phyloP scores from a whole-genome alignment of 2,797 vertebrate genomes.

The Myotis pilosus region DNA sequence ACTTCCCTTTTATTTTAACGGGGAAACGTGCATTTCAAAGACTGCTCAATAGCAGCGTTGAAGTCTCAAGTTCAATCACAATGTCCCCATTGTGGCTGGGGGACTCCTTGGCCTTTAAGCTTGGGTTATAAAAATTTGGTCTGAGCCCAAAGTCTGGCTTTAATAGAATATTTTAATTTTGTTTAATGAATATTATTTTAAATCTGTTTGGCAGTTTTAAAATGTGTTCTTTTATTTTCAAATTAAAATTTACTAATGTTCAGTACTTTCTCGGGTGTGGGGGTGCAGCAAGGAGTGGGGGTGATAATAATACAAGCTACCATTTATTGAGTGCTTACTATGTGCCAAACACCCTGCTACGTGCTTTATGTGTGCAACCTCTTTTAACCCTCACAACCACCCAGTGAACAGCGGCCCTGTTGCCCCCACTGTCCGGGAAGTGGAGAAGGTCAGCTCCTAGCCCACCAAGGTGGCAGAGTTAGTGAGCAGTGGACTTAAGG shows the following conservation, averaged over 20 bases:
- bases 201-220: slow-evolving; percentile 76
- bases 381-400: not conserved
- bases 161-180: slow-evolving; percentile 81
- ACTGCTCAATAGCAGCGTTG: slow-evolving; percentile 52
- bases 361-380: not conserved
- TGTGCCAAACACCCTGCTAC: slow-evolving; percentile 45
- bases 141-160: slow-evolving; percentile 78
- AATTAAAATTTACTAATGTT: slow-evolving; percentile 69
- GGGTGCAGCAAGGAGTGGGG: not conserved
- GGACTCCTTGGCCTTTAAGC: slow-evolving; percentile 77
- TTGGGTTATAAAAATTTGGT: slow-evolving; percentile 79
- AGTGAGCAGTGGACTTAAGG: not conserved
- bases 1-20: slow-evolving; percentile 73
- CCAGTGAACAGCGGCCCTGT: not conserved
- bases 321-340: slow-evolving; percentile 69
- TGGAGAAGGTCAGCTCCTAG: not conserved
- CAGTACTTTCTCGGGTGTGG: slow-evolving; percentile 32
- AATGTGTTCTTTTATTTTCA: slow-evolving; percentile 75
- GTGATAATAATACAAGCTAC: slow-evolving; percentile 56
- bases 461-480: not conserved
- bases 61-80: slow-evolving; percentile 73
- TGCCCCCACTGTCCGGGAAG: not conserved
- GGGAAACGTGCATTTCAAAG: slow-evolving; percentile 73
- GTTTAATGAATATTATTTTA: slow-evolving; percentile 79
- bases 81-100: slow-evolving; percentile 74